Evolutionary conservation across 2,113 vertebrate species (phyloP), one percentile per base, ranked within the genome.

Genomic region (Neopipo cinnamomea): DNA sequence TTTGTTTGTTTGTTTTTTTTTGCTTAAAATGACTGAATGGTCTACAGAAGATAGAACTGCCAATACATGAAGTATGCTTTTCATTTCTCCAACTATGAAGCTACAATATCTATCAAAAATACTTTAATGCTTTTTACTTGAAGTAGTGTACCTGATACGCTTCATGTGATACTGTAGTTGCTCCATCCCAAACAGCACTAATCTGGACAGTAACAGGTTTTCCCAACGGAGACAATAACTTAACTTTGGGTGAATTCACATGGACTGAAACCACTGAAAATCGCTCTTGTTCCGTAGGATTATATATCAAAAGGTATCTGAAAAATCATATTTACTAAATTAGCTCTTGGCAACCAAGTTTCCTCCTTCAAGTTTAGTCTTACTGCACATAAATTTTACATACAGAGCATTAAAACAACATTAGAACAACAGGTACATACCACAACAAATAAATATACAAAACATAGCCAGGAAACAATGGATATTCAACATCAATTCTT

Each of bases 301-400:
- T 99, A 81, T 91, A 98, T 88, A 99, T 19, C 72, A 99, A 93
- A 87, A 99, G 76, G 7, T 98, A 97, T 97, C 99, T 99, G 98
- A 49, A 97, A 98, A 92, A 93, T 82, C 8, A 56, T 31, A 79
- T 85, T 89, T 68, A 37, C 14, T 56, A 71, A 85, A 74, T 96
- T 90, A 96, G 22, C 39, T 84, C 91, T 53, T 24, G 4, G 75
- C 24, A 96, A 92, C 53, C 13, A 89, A 92, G 35, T 6, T 47
- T 81, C 18, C 30, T 80, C 41, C 35, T 55, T 77, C 49, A 66
- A 15, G 11, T 91, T 90, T 73, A 85, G 46, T 56, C 30, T 44
- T 63, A 63, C 14, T 47, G n/a, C 75, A 95, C 85, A 80, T 28
- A 72, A 63, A 94, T 68, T 92, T 89, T 91, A 94, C 87, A 83